Evolutionary conservation across 1,140 invertebrate species (phyloP).

Genomic region (Anthonomus grandis): DNA sequence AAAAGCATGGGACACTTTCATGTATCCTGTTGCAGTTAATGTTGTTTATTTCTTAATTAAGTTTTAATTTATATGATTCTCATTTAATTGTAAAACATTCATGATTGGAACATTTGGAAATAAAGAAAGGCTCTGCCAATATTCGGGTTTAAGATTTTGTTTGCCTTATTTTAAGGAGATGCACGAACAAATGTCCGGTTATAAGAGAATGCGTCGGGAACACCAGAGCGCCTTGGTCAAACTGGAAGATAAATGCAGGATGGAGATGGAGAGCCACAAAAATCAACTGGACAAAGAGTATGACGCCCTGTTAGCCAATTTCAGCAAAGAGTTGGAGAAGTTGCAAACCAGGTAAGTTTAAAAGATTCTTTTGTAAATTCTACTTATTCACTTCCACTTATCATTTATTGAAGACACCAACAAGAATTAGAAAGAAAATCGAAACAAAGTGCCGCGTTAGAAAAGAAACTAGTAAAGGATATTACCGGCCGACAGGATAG

Average conservation of each 20-base stretch:
- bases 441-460: slow-evolving; percentile 82
- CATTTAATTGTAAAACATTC: no score
- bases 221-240: slow-evolving; percentile 92
- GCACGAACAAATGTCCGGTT: slow-evolving; percentile 99
- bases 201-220: slow-evolving; percentile 95
- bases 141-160: no score
- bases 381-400: not conserved
- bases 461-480: slow-evolving; percentile 93
- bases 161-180: no score
- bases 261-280: slow-evolving; percentile 96
- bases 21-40: no score
- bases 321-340: slow-evolving; percentile 89
- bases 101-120: no score
- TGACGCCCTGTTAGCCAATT: slow-evolving; percentile 84
- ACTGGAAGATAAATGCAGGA: slow-evolving; percentile 91
- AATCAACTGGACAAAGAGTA: slow-evolving; percentile 95
- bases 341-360: slow-evolving; percentile 60
- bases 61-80: no score
- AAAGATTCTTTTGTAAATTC: not conserved
- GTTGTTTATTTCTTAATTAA: no score
- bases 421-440: slow-evolving; percentile 86
- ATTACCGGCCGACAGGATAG: slow-evolving; percentile 85
- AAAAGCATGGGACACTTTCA: no score
- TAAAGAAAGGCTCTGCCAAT: no score
- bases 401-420: slow-evolving; percentile 59